A percentile compares a stretch with the other conserved stretches of the same genome.
phyloP scores from a whole-genome alignment of 92 coral and sea anemone genomes.

The Galaxea fascicularis region DNA sequence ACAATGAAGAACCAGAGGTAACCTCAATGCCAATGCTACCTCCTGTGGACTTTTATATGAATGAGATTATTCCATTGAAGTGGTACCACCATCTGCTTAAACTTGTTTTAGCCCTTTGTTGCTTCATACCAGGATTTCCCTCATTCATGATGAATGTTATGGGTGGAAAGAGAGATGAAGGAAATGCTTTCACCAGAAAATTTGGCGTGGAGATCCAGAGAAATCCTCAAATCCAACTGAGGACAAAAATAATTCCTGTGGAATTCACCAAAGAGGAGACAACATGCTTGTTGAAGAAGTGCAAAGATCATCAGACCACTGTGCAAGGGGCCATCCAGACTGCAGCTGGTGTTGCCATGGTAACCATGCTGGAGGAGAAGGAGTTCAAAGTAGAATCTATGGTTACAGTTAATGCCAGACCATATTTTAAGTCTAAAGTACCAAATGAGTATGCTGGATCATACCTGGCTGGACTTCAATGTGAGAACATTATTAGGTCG shows the following conservation, averaged over 20 bases:
- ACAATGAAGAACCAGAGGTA: conserved; percentile 7
- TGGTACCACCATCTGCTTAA: conserved; percentile 8
- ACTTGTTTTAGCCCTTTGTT: background rate
- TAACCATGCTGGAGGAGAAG: background rate
- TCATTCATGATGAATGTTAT: background rate
- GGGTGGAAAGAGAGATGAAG: background rate
- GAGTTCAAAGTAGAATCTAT: background rate
- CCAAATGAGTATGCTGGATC: conserved; percentile 20
- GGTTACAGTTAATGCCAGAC: conserved; percentile 18
- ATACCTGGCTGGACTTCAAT: background rate
- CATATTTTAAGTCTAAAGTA: conserved; percentile 7
- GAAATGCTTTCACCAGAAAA: conserved; percentile 15
- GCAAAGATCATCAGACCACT: conserved; percentile 3
- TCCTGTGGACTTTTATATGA: background rate
- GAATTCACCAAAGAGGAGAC: conserved; percentile 19
- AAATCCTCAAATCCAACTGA: conserved; percentile 19
- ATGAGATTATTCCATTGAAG: background rate
- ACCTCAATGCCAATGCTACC: conserved; percentile 13
- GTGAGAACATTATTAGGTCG: background rate
- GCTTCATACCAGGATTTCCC: conserved; percentile 1
- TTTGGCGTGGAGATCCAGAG: conserved; percentile 20
- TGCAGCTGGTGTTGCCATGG: conserved; percentile 20
- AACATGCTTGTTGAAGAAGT: conserved; percentile 8
- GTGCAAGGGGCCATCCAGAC: conserved; percentile 18
- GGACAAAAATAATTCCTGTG: conserved; percentile 16